These are phyloP conservation scores for Trachymyrmex septentrionalis DNA, from an alignment of 1,140 invertebrate species.

Conservation along the genomic window DNA sequence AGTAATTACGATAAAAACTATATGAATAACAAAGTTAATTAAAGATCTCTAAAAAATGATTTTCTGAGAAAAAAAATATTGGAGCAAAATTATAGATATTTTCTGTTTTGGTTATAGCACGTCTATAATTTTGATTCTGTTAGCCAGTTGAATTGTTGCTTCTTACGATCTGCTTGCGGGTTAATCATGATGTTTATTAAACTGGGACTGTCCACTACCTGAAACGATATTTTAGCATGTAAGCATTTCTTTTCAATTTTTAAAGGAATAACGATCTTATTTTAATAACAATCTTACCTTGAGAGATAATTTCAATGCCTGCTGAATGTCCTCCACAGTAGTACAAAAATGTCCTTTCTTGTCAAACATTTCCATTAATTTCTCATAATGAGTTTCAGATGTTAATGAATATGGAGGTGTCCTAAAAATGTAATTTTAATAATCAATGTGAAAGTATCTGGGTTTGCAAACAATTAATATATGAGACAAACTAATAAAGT, in stretches of 20 bases:
- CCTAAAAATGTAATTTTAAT: constrained; percentile 86
- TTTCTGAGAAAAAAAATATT: constrained; percentile 25
- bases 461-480: neutral
- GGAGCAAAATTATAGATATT: constrained; percentile 8
- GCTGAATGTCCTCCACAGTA: constrained; percentile 91
- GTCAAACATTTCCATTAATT: constrained; percentile 95
- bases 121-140: constrained; percentile 95
- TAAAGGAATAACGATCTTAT: neutral
- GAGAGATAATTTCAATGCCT: constrained; percentile 90
- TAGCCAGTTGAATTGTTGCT: constrained; percentile 96
- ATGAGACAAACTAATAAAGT: neutral
- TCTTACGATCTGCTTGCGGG: constrained; percentile 95
- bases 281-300: constrained; percentile 82
- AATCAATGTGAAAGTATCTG: neutral
- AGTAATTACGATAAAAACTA: no score
- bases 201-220: constrained; percentile 90
- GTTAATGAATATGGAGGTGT: constrained; percentile 93
- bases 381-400: constrained; percentile 94
- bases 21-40: constrained; percentile 1
- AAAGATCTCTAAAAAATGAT: constrained; percentile 19
- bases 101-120: neutral
- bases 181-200: constrained; percentile 97
- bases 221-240: constrained; percentile 56
- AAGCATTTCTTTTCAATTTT: constrained; percentile 21
- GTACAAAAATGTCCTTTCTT: constrained; percentile 93